Conservation (phyloP, 2,797 vertebrate genomes). For the Xiphorhynchus erythropygius region DNA sequence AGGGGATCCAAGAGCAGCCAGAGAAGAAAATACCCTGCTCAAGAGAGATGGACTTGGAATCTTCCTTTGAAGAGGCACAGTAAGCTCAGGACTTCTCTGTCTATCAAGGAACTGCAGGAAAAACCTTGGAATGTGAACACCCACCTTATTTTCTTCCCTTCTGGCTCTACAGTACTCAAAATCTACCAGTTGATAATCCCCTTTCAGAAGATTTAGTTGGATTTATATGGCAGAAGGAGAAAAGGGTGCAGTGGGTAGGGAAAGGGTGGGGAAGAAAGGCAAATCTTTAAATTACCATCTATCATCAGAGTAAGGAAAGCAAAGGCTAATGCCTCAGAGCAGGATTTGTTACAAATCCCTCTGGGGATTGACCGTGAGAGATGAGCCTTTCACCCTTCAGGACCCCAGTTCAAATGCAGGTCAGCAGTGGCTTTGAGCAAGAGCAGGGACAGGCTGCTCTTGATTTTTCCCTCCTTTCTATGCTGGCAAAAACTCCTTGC, state of each 20-base stretch:
- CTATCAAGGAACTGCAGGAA: rapidly evolving
- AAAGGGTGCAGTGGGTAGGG: neutral
- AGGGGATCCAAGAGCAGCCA: neutral
- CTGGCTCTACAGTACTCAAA: neutral
- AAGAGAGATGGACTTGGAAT: neutral
- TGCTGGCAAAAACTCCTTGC: neutral
- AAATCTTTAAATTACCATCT: slow-evolving; percentile 15
- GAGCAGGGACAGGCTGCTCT: neutral
- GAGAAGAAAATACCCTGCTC: neutral
- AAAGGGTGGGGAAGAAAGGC: neutral
- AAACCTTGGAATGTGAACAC: neutral
- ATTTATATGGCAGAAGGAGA: slow-evolving; percentile 1
- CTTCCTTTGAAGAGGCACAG: neutral
- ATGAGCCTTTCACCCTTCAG: neutral
- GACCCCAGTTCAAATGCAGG: neutral
- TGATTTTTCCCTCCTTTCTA: neutral
- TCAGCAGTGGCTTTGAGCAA: neutral
- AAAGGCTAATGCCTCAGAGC: neutral
- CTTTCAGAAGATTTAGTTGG: slow-evolving; percentile 35
- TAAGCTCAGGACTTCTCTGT: neutral
- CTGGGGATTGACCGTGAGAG: neutral
- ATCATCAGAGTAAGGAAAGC: neutral
- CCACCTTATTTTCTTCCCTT: neutral
- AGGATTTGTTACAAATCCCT: slow-evolving; percentile 3
- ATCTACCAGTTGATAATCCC: neutral